Evolutionary conservation across 2,888 invertebrate genomes (phyloP), one percentile per base, ranked within the genome.

Genomic region (Aplocera efformata): DNA sequence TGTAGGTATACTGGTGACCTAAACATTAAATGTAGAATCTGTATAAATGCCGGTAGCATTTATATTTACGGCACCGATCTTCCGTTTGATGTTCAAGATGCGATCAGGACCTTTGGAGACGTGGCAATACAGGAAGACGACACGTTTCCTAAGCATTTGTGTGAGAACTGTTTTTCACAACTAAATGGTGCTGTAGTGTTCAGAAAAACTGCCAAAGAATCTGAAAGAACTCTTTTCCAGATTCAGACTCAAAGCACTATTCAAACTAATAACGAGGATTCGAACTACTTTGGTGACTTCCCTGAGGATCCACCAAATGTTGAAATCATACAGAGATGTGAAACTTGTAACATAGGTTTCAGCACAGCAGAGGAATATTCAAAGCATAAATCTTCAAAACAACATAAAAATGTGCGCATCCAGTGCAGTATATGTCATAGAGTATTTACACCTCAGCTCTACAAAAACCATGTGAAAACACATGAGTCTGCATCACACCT

Each of bases 21-120:
- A 27, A 25, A 45, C 8, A 13, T n/a, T 17, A 11, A 11, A 9
- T 83, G 85, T 53, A 68, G 84, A 50, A 60, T 81, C 28, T 85
- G 84, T 61, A 56, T 83, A 11, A 60, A 72, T 42, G 42, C 63
- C 10, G 82, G 72, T n/a, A 44, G 37, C 2, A 56, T 71, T 38
- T 55, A 67, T 10, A 79, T 84, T 38, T 73, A 58, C 40, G 53
- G 47, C 1, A 37, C 50, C 6, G 49, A 64, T 8, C 40, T 47
- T 13, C 26, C 47, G 0, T 42, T 49, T 9, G 61, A 76, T 31
- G 49, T 79, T 26, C 49, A 58, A n/a, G 65, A 79, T 40, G 69
- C 71, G 5, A 58, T 84, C 33, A 42, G 52, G 23, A 59, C 48
- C 4, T 72, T 80, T 42, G 65, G 63, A 0, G 67, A 62, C 10